Conservation (phyloP, 2,888 invertebrate species). For the Oligia fasciuncula region DNA sequence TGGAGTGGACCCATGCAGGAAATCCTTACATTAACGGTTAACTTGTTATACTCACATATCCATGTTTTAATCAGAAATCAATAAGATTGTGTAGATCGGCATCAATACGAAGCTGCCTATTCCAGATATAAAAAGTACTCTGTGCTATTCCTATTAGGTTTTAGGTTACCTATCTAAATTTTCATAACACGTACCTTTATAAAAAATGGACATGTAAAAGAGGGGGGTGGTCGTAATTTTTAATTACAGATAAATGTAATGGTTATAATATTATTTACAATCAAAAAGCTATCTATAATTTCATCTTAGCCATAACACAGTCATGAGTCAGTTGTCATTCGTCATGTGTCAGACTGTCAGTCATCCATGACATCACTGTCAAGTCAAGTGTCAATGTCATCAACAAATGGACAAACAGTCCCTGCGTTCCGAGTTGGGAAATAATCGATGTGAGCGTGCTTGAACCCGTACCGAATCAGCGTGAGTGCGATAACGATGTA, state of each 20-base stretch:
- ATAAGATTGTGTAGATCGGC: neutral
- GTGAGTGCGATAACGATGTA: too few species aligned
- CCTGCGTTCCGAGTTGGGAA: too few species aligned
- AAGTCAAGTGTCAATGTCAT: too few species aligned
- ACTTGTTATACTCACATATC: conserved; percentile 47
- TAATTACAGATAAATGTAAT: neutral
- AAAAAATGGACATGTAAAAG: neutral
- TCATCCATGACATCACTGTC: too few species aligned
- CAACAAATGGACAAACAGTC: too few species aligned
- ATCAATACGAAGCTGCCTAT: neutral
- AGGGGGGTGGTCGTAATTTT: neutral
- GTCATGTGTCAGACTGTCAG: too few species aligned
- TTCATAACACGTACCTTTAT: neutral
- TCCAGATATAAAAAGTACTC: too few species aligned
- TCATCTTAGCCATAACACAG: too few species aligned
- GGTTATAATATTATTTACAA: neutral
- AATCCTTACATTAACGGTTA: neutral
- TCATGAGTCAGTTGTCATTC: too few species aligned
- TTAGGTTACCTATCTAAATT: neutral
- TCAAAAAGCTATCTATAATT: too few species aligned
- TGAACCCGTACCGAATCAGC: too few species aligned
- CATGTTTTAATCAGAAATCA: conserved; percentile 30
- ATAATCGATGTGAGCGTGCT: too few species aligned
- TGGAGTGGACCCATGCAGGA: neutral
- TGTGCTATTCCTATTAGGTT: neutral